A percentile compares a stretch with the other conserved stretches of the same genome.
Evolutionary conservation across 2,797 vertebrate species (phyloP).

Genomic region (Myotis vivesi): DNA sequence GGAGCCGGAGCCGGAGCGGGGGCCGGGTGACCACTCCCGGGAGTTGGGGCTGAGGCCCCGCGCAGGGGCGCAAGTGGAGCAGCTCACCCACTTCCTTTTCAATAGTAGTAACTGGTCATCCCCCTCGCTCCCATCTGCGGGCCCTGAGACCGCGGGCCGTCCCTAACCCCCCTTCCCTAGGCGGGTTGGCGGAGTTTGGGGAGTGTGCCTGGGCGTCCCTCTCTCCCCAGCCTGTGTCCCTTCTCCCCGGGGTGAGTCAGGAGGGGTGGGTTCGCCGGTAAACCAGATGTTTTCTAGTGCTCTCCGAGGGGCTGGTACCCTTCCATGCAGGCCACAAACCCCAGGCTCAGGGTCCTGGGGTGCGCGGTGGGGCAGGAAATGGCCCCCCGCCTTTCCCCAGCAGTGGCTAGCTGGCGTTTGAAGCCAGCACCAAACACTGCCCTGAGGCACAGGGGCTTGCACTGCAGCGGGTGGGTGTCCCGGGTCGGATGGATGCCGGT

Average conservation of each 20-base stretch:
- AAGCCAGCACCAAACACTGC: background rate
- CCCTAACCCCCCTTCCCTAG: background rate
- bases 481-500: background rate
- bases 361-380: background rate
- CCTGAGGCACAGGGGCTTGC: background rate
- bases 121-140: background rate
- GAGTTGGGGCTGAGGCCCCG: background rate
- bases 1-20: too few relatives aligned
- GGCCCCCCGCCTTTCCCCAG: accelerated
- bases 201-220: background rate
- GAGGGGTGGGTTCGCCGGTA: background rate
- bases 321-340: background rate
- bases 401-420: background rate
- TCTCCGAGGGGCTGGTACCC: background rate
- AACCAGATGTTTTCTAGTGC: background rate
- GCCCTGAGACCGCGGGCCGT: background rate
- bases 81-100: background rate
- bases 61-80: background rate
- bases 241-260: background rate
- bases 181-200: background rate
- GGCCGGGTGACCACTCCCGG: background rate
- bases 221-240: background rate
- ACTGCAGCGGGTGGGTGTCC: background rate
- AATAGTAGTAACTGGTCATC: too few relatives aligned
- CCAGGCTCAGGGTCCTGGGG: background rate